Conservation (phyloP, 53 echinoderm and acorn worm genomes). For the Glandiceps talaboti region DNA sequence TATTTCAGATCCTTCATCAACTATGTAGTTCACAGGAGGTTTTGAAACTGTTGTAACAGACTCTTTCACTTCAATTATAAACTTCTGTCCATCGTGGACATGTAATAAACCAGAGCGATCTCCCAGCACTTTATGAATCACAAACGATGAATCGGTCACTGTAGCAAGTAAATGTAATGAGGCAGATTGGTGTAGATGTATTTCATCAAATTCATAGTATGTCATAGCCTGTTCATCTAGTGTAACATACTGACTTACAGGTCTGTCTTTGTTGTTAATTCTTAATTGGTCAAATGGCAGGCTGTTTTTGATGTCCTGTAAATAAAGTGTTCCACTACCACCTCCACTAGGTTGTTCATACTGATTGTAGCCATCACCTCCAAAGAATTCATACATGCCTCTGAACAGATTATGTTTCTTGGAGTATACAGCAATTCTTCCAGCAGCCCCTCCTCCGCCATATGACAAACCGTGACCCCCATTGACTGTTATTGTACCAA, state of each 20-base stretch:
- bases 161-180: constrained; percentile 42
- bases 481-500: constrained; percentile 39
- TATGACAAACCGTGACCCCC: constrained; percentile 49
- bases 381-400: constrained; percentile 47
- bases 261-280: constrained; percentile 56
- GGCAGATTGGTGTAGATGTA: constrained; percentile 49
- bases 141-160: constrained; percentile 10
- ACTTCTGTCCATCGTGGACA: constrained; percentile 41
- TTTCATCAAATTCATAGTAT: constrained; percentile 74
- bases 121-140: constrained; percentile 60
- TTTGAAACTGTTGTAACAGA: constrained; percentile 62
- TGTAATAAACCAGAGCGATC: constrained; percentile 68
- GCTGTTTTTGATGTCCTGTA: constrained; percentile 50
- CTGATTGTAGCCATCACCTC: constrained; percentile 37
- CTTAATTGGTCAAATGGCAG: constrained; percentile 44
- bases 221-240: constrained; percentile 31
- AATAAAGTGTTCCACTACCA: constrained; percentile 66
- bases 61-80: constrained; percentile 60
- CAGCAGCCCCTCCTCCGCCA: constrained; percentile 77
- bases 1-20: constrained; percentile 47
- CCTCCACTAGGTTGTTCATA: constrained; percentile 45
- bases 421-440: constrained; percentile 72
- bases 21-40: constrained; percentile 64
- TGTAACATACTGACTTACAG: constrained; percentile 61
- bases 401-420: constrained; percentile 40